Evolutionary conservation across 1,140 invertebrate genomes (phyloP).

Genomic region (Bombus haemorrhoidalis): DNA sequence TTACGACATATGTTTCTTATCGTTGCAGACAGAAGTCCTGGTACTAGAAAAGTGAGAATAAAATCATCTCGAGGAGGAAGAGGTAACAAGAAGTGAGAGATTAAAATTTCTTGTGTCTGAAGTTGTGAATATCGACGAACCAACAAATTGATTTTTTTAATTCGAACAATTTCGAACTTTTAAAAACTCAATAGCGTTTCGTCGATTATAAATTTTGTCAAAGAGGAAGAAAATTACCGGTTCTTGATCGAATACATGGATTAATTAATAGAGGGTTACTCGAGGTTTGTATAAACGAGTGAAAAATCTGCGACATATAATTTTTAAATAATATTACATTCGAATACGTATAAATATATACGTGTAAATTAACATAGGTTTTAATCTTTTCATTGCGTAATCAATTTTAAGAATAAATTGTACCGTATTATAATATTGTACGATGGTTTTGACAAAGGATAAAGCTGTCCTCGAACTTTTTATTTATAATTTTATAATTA

Average conservation of each 20-base stretch:
- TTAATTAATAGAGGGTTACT: not conserved
- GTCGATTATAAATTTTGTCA: not conserved
- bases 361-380: too few species aligned
- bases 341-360: not conserved
- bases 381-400: not conserved
- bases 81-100: too few species aligned
- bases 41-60: not conserved
- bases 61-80: not conserved
- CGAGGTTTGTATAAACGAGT: not conserved
- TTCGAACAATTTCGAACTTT: not conserved
- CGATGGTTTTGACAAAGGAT: not conserved
- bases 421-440: not conserved
- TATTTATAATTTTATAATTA: not conserved
- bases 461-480: not conserved
- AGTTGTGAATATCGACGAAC: too few species aligned
- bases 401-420: not conserved
- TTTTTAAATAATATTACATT: not conserved
- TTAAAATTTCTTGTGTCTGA: not conserved
- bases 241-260: not conserved
- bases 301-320: not conserved
- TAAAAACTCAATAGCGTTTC: not conserved
- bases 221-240: too few species aligned
- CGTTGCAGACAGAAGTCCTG: not conserved
- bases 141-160: not conserved
- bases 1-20: not conserved